These are phyloP conservation scores for Nansenia antarctica DNA, from an alignment of 2,113 vertebrate genomes.

Conservation along the genomic window DNA sequence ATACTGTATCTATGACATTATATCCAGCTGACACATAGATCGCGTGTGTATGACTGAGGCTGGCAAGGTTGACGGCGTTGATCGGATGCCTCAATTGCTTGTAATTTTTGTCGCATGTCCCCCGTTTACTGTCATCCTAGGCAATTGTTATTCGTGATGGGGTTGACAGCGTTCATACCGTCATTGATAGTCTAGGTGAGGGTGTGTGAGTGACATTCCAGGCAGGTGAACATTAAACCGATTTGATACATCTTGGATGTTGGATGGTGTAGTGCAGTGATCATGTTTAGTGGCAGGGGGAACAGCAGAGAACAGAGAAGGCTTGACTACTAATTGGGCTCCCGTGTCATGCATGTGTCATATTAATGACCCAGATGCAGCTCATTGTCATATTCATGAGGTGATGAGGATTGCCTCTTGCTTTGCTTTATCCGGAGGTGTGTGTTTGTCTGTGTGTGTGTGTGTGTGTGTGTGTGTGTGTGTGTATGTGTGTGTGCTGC, in stretches of 20 bases:
- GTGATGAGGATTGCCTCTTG: constrained; percentile 52
- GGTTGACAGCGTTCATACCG: background rate
- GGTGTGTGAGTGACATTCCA: background rate
- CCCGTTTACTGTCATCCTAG: background rate
- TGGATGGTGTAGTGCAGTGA: constrained; percentile 51
- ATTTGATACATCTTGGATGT: constrained; percentile 48
- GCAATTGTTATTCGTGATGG: background rate
- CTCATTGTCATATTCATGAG: constrained; percentile 74
- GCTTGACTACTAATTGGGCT: constrained; percentile 74
- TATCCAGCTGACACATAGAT: no score
- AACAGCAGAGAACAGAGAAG: constrained; percentile 55
- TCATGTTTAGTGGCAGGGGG: constrained; percentile 61
- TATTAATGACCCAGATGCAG: constrained; percentile 77
- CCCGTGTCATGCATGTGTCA: constrained; percentile 71
- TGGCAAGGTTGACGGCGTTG: background rate
- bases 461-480: background rate
- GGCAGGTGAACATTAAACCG: constrained; percentile 13
- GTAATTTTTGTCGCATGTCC: background rate
- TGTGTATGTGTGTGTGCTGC: constrained; percentile 22
- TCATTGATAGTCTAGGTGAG: background rate
- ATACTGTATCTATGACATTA: background rate
- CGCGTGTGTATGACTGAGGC: background rate
- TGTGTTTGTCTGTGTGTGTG: constrained; percentile 8
- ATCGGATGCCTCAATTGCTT: no score
- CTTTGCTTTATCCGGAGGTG: constrained; percentile 38